A percentile compares a stretch with the other conserved stretches of the same genome.
Conservation (phyloP, 1,140 invertebrate species). For the Amphibalanus amphitrite region DNA sequence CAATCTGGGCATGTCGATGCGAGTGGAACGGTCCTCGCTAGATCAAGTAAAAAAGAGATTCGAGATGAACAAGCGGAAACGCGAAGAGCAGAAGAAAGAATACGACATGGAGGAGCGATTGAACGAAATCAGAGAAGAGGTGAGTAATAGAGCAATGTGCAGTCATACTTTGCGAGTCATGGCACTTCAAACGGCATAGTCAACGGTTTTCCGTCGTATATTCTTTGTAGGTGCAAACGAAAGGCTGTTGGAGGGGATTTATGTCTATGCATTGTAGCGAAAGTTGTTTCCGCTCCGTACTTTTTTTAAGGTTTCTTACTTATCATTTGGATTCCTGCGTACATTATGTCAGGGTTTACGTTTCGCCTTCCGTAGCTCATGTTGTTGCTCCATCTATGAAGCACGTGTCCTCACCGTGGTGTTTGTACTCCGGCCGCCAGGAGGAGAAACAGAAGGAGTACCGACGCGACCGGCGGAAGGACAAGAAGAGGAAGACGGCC, state of each 20-base stretch:
- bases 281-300: no score
- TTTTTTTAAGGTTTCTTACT: no score
- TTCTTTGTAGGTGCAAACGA: not conserved
- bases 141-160: constrained; percentile 19
- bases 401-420: no score
- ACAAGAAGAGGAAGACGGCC: constrained; percentile 70
- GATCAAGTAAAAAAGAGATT: constrained; percentile 93
- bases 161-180: not conserved
- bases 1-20: constrained; percentile 99
- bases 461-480: constrained; percentile 71
- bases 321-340: no score
- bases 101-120: constrained; percentile 83
- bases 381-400: no score
- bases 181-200: constrained; percentile 1
- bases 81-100: constrained; percentile 89
- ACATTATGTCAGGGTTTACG: no score
- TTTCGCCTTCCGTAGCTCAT: no score
- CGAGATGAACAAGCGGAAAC: constrained; percentile 80
- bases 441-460: constrained; percentile 90
- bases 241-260: not conserved
- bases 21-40: constrained; percentile 82
- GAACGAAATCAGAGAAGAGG: constrained; percentile 86
- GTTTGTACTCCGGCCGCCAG: constrained; percentile 31
- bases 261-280: constrained; percentile 6
- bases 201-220: not conserved